Conservation (phyloP, 1,140 invertebrate species). For the Portunus trituberculatus region DNA sequence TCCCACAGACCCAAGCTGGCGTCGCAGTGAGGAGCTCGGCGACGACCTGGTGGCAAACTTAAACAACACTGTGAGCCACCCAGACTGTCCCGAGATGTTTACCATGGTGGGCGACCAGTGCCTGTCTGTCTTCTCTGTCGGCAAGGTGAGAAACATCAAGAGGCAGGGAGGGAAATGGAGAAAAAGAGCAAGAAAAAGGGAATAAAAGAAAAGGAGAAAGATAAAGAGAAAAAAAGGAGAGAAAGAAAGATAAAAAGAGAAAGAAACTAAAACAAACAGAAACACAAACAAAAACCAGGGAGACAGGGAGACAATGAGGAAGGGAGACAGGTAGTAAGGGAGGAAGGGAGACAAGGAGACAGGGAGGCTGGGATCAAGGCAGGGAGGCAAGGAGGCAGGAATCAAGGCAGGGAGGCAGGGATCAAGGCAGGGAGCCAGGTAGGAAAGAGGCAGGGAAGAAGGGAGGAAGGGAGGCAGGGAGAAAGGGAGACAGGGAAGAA, state of each 20-base stretch:
- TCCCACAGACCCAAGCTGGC: slow-evolving; percentile 50
- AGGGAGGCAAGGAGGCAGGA: too few relatives aligned
- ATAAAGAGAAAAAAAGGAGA: not conserved
- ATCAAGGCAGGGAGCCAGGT: too few relatives aligned
- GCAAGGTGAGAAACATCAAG: not conserved
- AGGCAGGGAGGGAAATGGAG: not conserved
- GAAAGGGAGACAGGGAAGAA: too few relatives aligned
- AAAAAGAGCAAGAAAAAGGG: not conserved
- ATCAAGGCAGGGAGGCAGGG: too few relatives aligned
- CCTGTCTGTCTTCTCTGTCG: slow-evolving; percentile 63
- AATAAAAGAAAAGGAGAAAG: not conserved
- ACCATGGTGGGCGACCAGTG: slow-evolving; percentile 66
- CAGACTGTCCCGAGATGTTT: slow-evolving; percentile 61
- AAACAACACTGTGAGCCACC: slow-evolving; percentile 61
- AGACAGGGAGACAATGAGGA: too few relatives aligned
- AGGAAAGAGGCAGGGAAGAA: too few relatives aligned
- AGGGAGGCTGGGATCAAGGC: too few relatives aligned
- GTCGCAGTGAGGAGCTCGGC: slow-evolving; percentile 39
- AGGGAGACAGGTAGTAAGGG: too few relatives aligned
- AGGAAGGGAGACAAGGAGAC: too few relatives aligned
- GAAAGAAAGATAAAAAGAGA: not conserved
- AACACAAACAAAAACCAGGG: too few relatives aligned
- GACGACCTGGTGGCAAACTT: slow-evolving; percentile 62
- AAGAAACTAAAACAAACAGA: too few relatives aligned
- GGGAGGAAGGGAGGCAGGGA: too few relatives aligned